These are phyloP conservation scores for Glandiceps talaboti DNA, from an alignment of 53 echinoderm and acorn worm genomes.

Conservation along the genomic window DNA sequence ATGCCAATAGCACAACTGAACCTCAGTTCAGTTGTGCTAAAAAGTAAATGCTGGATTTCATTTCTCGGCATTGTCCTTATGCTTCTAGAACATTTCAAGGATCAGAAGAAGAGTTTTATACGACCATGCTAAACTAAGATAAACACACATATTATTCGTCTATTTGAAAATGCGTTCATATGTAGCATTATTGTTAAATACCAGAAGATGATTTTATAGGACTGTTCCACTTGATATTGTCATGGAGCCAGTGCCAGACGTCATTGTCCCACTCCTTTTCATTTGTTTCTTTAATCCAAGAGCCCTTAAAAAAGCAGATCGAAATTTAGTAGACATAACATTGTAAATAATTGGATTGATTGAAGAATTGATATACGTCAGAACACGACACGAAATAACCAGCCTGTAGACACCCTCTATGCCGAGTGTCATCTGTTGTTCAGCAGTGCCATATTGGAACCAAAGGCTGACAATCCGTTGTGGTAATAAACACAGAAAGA, in stretches of 20 bases:
- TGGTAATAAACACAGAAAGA: background rate
- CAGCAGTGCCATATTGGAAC: background rate
- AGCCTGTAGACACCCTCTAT: background rate
- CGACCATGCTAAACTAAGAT: too few species aligned
- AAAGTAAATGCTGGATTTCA: too few species aligned
- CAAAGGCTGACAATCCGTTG: background rate
- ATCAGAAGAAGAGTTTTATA: too few species aligned
- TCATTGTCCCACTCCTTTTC: background rate
- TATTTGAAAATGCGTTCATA: too few species aligned
- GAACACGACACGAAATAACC: background rate
- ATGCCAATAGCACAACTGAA: too few species aligned
- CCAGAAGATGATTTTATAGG: too few species aligned
- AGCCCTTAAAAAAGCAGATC: background rate
- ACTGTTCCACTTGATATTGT: too few species aligned
- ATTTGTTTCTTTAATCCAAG: background rate
- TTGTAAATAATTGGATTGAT: background rate
- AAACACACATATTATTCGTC: too few species aligned
- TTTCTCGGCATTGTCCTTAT: too few species aligned
- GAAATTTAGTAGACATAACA: background rate
- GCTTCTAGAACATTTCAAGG: too few species aligned
- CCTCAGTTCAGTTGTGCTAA: too few species aligned
- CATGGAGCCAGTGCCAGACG: background rate
- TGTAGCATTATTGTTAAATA: too few species aligned
- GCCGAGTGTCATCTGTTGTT: background rate
- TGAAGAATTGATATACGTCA: background rate